These are phyloP conservation scores for Spheniscus mendiculus DNA, from an alignment of 2,113 vertebrate species.

Conservation along the genomic window DNA sequence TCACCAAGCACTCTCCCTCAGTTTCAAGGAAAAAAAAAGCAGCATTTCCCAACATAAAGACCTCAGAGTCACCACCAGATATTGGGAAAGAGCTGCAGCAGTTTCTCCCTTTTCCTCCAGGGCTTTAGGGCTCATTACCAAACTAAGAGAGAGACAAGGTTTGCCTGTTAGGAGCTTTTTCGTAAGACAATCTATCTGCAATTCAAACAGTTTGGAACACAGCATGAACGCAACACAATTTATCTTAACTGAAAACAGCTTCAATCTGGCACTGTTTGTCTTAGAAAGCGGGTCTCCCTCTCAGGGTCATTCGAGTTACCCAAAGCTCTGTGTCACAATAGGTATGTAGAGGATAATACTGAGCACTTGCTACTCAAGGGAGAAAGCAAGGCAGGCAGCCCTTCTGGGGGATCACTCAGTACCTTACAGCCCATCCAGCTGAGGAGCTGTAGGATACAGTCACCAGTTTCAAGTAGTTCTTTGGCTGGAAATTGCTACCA, in stretches of 20 bases:
- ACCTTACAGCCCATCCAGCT: not conserved
- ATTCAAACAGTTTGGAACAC: not conserved
- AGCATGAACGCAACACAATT: not conserved
- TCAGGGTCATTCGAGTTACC: not conserved
- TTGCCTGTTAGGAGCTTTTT: not conserved
- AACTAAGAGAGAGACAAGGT: not conserved
- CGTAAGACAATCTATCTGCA: not conserved
- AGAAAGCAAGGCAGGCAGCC: not conserved
- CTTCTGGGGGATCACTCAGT: accelerated
- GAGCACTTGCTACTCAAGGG: not conserved
- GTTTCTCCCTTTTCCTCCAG: not conserved
- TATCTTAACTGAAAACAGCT: not conserved
- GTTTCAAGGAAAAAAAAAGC: not conserved
- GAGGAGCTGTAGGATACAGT: not conserved
- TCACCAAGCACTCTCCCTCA: not conserved
- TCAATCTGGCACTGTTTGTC: not conserved
- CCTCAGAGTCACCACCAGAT: not conserved
- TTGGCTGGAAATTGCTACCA: not conserved
- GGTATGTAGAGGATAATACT: not conserved
- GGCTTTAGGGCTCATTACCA: not conserved
- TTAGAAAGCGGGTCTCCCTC: not conserved
- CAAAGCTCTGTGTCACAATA: not conserved
- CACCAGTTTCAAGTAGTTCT: not conserved
- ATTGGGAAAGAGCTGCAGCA: not conserved
- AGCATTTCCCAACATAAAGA: not conserved